phyloP scores from a whole-genome alignment of 2,797 vertebrate genomes.

The Steatocranus sp. region DNA sequence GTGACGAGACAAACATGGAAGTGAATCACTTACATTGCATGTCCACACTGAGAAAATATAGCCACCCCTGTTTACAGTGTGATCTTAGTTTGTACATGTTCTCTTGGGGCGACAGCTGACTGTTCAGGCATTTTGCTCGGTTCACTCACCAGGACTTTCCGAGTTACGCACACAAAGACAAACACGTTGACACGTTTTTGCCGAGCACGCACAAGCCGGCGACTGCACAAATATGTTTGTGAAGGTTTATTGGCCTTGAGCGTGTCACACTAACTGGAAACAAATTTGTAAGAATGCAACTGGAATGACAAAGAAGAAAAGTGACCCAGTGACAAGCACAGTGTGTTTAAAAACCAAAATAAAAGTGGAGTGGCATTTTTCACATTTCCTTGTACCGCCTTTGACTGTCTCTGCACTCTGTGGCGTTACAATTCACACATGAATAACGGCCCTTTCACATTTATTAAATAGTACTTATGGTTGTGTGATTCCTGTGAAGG shows the following conservation, averaged over 20 bases:
- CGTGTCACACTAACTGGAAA: neutral
- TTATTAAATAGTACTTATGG: constrained; percentile 18
- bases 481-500: neutral
- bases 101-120: neutral
- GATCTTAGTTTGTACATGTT: neutral
- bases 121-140: neutral
- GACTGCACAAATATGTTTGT: neutral
- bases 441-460: constrained; percentile 28
- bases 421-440: neutral
- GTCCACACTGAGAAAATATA: neutral
- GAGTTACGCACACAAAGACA: neutral
- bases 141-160: neutral
- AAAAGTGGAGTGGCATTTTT: neutral
- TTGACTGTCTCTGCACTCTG: constrained; percentile 28
- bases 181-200: neutral
- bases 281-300: neutral
- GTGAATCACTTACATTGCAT: neutral
- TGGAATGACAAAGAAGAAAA: neutral
- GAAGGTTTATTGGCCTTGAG: neutral
- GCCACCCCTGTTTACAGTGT: neutral
- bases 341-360: neutral
- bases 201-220: neutral
- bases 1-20: neutral
- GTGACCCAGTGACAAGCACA: constrained; percentile 1
- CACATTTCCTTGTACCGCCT: constrained; percentile 6